phyloP scores from a whole-genome alignment of 2,797 vertebrate genomes.

The Pelobates cultripes region DNA sequence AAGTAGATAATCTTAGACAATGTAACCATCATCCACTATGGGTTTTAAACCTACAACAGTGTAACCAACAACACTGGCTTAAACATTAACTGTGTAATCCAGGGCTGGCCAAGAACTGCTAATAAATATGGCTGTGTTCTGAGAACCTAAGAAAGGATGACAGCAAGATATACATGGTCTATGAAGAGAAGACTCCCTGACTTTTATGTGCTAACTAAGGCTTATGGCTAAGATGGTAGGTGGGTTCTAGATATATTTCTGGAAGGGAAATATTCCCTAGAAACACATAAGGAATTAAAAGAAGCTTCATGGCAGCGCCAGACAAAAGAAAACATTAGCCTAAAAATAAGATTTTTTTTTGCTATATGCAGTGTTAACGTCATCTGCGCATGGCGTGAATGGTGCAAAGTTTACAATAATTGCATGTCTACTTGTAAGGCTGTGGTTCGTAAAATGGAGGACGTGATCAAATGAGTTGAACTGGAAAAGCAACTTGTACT shows the following conservation, averaged over 20 bases:
- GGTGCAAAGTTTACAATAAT: not conserved
- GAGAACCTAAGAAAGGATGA: not conserved
- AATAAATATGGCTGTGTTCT: slow-evolving; percentile 7
- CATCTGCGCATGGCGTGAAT: not conserved
- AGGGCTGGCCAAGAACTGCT: not conserved
- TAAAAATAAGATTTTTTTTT: not conserved
- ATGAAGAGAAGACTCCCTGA: not conserved
- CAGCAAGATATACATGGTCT: not conserved
- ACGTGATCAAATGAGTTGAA: not conserved
- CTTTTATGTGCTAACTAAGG: not conserved
- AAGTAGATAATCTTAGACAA: too few species aligned
- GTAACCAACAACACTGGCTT: too few species aligned
- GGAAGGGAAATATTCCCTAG: not conserved
- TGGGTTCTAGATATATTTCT: not conserved
- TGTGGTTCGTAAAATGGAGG: not conserved
- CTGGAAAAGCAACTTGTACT: slow-evolving; percentile 16
- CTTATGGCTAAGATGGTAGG: not conserved
- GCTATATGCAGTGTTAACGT: not conserved
- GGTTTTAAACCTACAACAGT: too few species aligned
- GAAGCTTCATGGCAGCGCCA: not conserved
- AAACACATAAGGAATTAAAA: not conserved
- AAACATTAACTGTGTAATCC: not conserved
- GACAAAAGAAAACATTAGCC: not conserved
- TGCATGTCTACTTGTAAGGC: not conserved
- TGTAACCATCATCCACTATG: too few species aligned